A percentile compares a stretch with the other conserved stretches of the same genome.
Evolutionary conservation across 2,113 vertebrate species (phyloP).

Genomic region (Aldabrachelys gigantea): DNA sequence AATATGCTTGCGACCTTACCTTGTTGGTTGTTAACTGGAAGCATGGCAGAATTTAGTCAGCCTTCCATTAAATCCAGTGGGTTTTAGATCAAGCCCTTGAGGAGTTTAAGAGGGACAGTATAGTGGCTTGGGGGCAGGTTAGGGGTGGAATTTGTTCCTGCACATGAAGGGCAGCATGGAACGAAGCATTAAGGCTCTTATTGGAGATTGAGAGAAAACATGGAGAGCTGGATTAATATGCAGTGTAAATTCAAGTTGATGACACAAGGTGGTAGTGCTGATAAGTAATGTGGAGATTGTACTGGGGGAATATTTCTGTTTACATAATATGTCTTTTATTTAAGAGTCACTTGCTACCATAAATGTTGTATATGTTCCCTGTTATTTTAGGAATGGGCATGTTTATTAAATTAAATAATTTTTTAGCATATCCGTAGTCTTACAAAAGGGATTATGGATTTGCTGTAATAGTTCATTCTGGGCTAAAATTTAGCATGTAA

Average conservation of each 20-base stretch:
- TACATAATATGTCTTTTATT: neutral
- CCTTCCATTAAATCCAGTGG: neutral
- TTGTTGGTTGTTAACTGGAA: neutral
- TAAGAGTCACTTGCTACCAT: neutral
- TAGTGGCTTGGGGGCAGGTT: neutral
- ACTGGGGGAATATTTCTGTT: neutral
- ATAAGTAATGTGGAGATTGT: neutral
- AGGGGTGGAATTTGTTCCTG: neutral
- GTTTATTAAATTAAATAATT: slow-evolving; percentile 52
- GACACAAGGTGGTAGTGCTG: neutral
- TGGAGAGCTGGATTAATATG: neutral
- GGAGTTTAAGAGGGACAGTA: neutral
- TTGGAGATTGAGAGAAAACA: neutral
- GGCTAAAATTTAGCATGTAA: slow-evolving; percentile 9
- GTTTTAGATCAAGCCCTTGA: neutral
- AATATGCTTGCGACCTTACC: neutral
- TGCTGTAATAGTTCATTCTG: neutral
- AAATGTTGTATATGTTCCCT: neutral
- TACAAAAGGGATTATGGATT: slow-evolving; percentile 30
- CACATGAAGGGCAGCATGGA: rapidly evolving
- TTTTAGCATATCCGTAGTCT: slow-evolving; percentile 22
- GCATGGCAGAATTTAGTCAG: neutral
- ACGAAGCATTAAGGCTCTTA: neutral
- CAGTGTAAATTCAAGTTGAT: neutral
- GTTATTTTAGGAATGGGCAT: slow-evolving; percentile 37